These are phyloP conservation scores for Plebejus argus DNA, from an alignment of 2,888 invertebrate genomes.

Conservation along the genomic window DNA sequence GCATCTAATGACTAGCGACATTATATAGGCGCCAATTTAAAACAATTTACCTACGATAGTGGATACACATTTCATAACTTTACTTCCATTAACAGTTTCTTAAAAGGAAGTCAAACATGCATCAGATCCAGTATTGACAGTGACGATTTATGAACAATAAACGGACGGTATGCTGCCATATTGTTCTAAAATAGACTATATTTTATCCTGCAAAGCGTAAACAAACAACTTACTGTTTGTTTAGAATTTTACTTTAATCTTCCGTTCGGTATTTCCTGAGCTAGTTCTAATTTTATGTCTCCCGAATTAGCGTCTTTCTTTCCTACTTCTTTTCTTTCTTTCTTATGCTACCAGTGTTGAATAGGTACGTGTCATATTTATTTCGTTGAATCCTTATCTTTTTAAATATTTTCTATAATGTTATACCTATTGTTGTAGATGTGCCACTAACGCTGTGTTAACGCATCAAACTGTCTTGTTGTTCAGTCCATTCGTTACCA, in stretches of 20 bases:
- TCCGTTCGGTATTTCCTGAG: slow-evolving; percentile 25
- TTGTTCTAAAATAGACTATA: slow-evolving; percentile 55
- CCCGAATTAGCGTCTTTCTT: slow-evolving; percentile 1
- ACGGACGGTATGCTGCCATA: slow-evolving; percentile 54
- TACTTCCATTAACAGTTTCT: not conserved
- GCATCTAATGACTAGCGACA: not conserved
- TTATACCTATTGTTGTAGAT: not conserved
- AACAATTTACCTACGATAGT: not conserved
- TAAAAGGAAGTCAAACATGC: slow-evolving; percentile 38
- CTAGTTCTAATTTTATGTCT: slow-evolving; percentile 25
- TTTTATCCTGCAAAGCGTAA: slow-evolving; percentile 38
- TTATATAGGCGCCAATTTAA: not conserved
- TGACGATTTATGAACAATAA: slow-evolving; percentile 70
- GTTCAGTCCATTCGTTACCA: not conserved
- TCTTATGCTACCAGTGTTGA: not conserved
- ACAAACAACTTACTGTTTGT: slow-evolving; percentile 32
- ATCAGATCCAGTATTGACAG: slow-evolving; percentile 58
- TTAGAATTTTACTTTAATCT: slow-evolving; percentile 32
- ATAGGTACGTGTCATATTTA: not conserved
- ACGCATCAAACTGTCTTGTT: not conserved
- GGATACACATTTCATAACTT: not conserved
- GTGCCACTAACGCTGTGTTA: not conserved
- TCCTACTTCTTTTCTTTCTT: not conserved
- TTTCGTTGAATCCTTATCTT: not conserved
- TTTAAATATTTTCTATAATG: not conserved